Evolutionary conservation across 2,797 vertebrate genomes (phyloP).

Genomic region (Euthynnus affinis): DNA sequence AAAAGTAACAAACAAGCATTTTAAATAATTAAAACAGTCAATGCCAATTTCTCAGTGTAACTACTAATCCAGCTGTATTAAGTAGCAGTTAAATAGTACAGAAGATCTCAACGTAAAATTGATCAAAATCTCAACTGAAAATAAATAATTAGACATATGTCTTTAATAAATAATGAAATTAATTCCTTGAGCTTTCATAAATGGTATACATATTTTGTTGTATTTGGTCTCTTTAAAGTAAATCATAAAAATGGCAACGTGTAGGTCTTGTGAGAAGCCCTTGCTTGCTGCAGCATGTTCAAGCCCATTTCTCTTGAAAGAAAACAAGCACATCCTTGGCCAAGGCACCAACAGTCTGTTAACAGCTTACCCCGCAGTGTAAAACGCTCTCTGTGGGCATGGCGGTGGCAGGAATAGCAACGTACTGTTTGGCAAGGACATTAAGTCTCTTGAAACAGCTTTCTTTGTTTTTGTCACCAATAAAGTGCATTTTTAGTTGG

Average conservation of each 20-base stretch:
- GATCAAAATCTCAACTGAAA: background rate
- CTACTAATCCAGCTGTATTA: background rate
- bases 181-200: background rate
- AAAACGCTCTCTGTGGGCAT: conserved; percentile 44
- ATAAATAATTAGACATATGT: background rate
- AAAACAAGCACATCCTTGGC: conserved; percentile 41
- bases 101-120: background rate
- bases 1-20: background rate
- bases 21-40: background rate
- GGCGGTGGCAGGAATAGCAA: conserved; percentile 48
- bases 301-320: conserved; percentile 11
- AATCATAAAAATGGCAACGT: conserved; percentile 1
- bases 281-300: background rate
- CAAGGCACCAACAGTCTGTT: conserved; percentile 44
- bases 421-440: conserved; percentile 44
- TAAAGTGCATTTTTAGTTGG: conserved; percentile 26
- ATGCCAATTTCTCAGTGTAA: background rate
- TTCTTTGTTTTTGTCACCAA: conserved; percentile 34
- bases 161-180: background rate
- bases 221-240: background rate
- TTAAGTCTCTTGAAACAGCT: conserved; percentile 36
- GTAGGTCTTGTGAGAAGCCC: background rate
- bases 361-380: conserved; percentile 33
- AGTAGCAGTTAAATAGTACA: no score
- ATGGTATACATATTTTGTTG: background rate